phyloP scores from a whole-genome alignment of 2,113 vertebrate genomes.

The Coptodon rendalli region DNA sequence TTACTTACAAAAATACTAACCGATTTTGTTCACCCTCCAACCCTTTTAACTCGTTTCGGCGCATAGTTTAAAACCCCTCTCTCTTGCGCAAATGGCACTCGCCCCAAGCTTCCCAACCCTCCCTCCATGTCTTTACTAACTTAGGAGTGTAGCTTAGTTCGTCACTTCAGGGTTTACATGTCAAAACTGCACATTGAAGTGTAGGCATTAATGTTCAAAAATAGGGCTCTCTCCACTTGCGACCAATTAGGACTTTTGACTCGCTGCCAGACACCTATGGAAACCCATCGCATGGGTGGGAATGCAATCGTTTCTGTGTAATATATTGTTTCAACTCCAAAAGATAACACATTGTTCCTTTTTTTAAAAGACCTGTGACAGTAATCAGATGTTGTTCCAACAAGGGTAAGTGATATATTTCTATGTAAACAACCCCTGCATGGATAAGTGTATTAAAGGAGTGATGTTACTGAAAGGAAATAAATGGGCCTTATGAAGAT shows the following conservation, averaged over 20 bases:
- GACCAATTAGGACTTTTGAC: not conserved
- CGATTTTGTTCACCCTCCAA: conserved; percentile 66
- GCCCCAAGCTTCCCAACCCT: not conserved
- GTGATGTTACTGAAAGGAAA: not conserved
- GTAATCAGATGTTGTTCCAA: conserved; percentile 15
- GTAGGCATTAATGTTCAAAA: not conserved
- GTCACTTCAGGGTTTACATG: not conserved
- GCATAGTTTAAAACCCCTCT: not conserved
- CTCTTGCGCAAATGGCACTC: not conserved
- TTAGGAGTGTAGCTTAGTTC: not conserved
- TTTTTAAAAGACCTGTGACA: not conserved
- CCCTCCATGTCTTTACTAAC: conserved; percentile 12
- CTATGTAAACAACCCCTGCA: conserved; percentile 9
- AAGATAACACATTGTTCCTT: not conserved
- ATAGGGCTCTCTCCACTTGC: not conserved
- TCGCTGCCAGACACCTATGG: conserved; percentile 71
- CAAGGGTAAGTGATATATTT: conserved; percentile 39
- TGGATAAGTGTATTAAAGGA: not conserved
- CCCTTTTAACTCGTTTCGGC: conserved; percentile 46
- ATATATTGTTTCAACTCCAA: not conserved
- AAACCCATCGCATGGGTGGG: not conserved
- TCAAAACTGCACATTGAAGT: not conserved
- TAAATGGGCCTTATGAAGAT: not conserved
- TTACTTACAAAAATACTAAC: conserved; percentile 81
- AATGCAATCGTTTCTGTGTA: not conserved